These are phyloP conservation scores for Pluvianellus socialis DNA, from an alignment of 2,113 vertebrate genomes.

Conservation along the genomic window DNA sequence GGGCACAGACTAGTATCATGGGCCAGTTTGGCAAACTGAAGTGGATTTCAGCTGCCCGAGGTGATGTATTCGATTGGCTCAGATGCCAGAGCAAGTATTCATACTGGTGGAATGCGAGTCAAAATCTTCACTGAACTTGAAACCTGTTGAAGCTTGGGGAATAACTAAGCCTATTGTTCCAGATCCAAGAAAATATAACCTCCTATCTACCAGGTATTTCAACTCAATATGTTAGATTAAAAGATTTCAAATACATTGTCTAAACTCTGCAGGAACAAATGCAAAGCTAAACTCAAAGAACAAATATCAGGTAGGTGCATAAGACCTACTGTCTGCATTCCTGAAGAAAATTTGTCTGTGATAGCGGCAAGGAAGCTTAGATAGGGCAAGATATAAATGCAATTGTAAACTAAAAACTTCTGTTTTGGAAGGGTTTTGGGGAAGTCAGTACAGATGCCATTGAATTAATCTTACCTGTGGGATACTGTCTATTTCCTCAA, in stretches of 20 bases:
- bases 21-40: neutral
- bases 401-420: neutral
- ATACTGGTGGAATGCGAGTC: neutral
- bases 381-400: neutral
- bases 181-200: neutral
- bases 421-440: neutral
- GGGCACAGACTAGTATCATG: neutral
- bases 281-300: neutral
- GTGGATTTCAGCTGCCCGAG: neutral
- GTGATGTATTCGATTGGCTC: neutral
- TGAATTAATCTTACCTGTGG: neutral
- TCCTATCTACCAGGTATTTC: neutral
- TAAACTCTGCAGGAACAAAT: neutral
- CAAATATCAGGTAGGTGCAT: neutral
- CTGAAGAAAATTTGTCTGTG: neutral
- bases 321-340: neutral
- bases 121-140: neutral
- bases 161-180: neutral
- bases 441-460: neutral
- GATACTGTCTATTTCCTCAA: neutral
- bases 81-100: neutral
- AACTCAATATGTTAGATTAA: neutral
- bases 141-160: neutral
- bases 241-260: neutral
- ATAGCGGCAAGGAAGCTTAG: neutral